These are phyloP conservation scores for Spea bombifrons DNA, from an alignment of 2,113 vertebrate genomes.

Conservation along the genomic window DNA sequence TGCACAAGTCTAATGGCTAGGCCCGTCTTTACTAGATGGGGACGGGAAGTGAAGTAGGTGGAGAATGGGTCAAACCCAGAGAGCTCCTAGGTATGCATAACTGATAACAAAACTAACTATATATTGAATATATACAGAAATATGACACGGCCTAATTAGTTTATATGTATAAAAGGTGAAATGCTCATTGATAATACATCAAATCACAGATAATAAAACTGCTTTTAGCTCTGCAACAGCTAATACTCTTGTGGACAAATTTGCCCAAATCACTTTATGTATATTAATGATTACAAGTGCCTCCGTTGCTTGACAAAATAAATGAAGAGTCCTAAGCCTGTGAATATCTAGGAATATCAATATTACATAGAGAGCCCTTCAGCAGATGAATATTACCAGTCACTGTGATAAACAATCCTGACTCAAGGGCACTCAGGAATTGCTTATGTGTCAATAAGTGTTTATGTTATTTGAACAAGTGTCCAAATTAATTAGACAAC, in stretches of 20 bases:
- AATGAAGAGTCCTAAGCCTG: background rate
- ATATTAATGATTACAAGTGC: background rate
- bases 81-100: too few relatives aligned
- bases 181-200: too few relatives aligned
- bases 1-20: too few relatives aligned
- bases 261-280: background rate
- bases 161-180: too few relatives aligned
- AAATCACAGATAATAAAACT: background rate
- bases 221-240: background rate
- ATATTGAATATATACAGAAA: too few relatives aligned
- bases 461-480: background rate
- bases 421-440: background rate
- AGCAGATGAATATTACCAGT: background rate
- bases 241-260: background rate
- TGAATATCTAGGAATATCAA: background rate
- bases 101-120: too few relatives aligned
- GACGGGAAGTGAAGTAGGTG: too few relatives aligned
- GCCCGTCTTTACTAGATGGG: too few relatives aligned
- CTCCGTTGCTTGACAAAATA: background rate
- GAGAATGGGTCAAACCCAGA: too few relatives aligned
- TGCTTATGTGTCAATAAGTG: slow-evolving; percentile 9
- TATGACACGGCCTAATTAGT: too few relatives aligned
- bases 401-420: background rate
- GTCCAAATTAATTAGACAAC: slow-evolving; percentile 12
- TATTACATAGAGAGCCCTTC: slow-evolving; percentile 5